Conservation (phyloP, 2,888 invertebrate genomes). For the Orthonychiurus folsomi region DNA sequence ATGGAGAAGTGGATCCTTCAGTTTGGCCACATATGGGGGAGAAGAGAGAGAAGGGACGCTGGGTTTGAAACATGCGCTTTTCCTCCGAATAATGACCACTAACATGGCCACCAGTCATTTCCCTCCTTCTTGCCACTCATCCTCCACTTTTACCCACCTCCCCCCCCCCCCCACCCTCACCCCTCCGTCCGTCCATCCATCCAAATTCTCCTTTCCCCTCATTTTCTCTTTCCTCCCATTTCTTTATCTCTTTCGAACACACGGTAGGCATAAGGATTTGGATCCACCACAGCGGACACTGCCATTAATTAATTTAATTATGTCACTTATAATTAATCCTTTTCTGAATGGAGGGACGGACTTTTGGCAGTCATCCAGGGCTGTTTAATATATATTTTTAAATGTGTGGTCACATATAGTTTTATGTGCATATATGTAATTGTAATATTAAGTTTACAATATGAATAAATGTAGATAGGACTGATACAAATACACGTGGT, state of each 20-base stretch:
- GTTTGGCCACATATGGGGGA: slow-evolving; percentile 3
- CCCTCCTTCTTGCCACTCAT: slow-evolving; percentile 40
- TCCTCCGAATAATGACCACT: slow-evolving; percentile 41
- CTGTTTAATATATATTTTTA: background rate
- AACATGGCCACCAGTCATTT: slow-evolving; percentile 42
- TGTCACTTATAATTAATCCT: too few relatives aligned
- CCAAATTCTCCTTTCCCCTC: slow-evolving; percentile 4
- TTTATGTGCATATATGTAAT: background rate
- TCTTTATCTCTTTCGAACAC: background rate
- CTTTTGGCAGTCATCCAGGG: too few relatives aligned
- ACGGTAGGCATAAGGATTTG: background rate
- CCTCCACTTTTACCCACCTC: background rate
- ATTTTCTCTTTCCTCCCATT: slow-evolving; percentile 2
- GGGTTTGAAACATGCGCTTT: slow-evolving; percentile 39
- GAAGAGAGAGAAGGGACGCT: slow-evolving; percentile 11
- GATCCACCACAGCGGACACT: too few relatives aligned
- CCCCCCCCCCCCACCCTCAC: too few relatives aligned
- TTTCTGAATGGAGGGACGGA: too few relatives aligned
- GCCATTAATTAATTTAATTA: too few relatives aligned
- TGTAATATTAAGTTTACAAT: background rate
- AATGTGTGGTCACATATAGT: background rate
- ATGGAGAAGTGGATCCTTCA: slow-evolving; percentile 15
- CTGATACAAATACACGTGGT: background rate
- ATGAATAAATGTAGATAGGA: background rate
- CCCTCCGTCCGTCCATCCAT: too few relatives aligned